These are phyloP conservation scores for Formicarius rufipectus DNA, from an alignment of 2,113 vertebrate species.

Conservation along the genomic window DNA sequence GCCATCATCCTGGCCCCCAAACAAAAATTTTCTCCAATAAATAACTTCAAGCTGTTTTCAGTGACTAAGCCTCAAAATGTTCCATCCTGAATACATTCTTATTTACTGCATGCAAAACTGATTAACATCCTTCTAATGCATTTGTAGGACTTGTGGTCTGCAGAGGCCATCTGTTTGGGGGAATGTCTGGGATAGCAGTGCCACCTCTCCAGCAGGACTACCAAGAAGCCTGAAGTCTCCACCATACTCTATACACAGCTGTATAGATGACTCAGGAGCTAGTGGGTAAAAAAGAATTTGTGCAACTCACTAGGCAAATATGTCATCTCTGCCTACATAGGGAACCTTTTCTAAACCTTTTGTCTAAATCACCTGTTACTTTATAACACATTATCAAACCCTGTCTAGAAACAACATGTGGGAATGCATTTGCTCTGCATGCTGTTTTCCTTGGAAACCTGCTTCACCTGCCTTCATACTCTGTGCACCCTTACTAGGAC, in stretches of 20 bases:
- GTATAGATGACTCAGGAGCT: not conserved
- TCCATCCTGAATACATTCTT: conserved; percentile 60
- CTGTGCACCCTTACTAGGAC: not conserved
- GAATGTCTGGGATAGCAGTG: conserved; percentile 36
- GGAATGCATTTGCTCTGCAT: not conserved
- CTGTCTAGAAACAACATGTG: not conserved
- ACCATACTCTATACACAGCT: not conserved
- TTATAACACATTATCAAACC: not conserved
- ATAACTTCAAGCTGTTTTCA: conserved; percentile 62
- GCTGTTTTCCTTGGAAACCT: not conserved
- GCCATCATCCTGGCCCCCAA: conserved; percentile 25
- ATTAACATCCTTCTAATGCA: conserved; percentile 35
- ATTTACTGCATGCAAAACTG: conserved; percentile 64
- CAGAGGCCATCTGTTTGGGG: conserved; percentile 42
- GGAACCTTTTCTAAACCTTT: not conserved
- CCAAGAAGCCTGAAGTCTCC: not conserved
- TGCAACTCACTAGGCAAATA: not conserved
- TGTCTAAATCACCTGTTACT: not conserved
- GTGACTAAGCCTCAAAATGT: conserved; percentile 63
- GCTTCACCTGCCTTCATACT: not conserved
- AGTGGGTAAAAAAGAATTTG: not conserved
- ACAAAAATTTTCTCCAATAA: conserved; percentile 53
- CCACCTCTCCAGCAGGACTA: conserved; percentile 11
- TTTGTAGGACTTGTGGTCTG: conserved; percentile 55
- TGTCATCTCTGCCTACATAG: not conserved